These are phyloP conservation scores for Chironomus riparius DNA, from an alignment of 2,888 invertebrate species.

Conservation along the genomic window DNA sequence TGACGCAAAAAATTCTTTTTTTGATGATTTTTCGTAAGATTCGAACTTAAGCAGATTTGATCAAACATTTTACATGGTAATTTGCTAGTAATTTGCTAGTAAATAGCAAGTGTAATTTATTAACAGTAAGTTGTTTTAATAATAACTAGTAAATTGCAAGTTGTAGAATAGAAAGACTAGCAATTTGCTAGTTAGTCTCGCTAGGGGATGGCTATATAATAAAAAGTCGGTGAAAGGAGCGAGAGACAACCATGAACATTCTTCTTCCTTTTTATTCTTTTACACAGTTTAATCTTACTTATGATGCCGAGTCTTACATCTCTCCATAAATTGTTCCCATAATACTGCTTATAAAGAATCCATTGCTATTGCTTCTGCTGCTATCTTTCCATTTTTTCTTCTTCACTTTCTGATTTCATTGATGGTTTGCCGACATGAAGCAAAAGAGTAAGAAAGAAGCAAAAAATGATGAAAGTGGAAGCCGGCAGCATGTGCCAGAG, in stretches of 20 bases:
- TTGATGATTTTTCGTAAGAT: no score
- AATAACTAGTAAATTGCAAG: no score
- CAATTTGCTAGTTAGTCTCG: no score
- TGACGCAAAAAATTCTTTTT: no score
- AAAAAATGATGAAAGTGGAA: no score
- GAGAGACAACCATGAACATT: conserved; percentile 6
- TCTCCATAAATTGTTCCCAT: conserved; percentile 16
- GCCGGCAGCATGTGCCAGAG: no score
- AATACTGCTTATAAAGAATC: conserved; percentile 4
- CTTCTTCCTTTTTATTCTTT: neutral
- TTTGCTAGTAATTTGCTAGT: no score
- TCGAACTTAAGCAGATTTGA: no score
- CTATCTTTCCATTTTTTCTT: neutral
- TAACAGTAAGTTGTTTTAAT: no score
- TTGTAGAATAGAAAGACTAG: no score
- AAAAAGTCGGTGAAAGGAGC: neutral
- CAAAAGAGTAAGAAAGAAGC: neutral
- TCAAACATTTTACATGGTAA: no score
- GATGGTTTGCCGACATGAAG: neutral
- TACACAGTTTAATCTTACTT: conserved; percentile 16
- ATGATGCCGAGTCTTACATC: neutral
- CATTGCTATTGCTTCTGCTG: neutral
- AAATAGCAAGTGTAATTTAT: no score
- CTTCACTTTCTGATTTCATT: neutral
- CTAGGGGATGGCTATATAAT: neutral